phyloP scores from a whole-genome alignment of 2,888 invertebrate species.

The Drosophila hamatofila region DNA sequence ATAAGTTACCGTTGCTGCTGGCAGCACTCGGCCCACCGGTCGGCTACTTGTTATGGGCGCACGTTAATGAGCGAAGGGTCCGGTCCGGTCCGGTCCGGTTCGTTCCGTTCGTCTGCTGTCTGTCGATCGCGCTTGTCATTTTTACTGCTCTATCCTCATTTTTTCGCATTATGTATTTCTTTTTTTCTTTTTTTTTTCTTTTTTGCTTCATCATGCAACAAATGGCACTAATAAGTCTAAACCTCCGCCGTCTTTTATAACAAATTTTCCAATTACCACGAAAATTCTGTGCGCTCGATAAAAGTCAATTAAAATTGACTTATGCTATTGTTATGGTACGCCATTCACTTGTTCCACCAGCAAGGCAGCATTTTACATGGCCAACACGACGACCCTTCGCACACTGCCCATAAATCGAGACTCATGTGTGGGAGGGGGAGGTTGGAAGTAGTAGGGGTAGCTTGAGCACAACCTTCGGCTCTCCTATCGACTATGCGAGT shows the following conservation, averaged over 20 bases:
- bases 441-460: no score
- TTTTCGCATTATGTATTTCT: neutral
- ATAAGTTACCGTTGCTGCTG: constrained; percentile 48
- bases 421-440: neutral
- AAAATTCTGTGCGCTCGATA: constrained; percentile 67
- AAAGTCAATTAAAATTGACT: constrained; percentile 77
- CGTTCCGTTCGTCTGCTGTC: constrained; percentile 9
- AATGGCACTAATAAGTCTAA: constrained; percentile 71
- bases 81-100: neutral
- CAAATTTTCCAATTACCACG: constrained; percentile 73
- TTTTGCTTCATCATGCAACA: constrained; percentile 43
- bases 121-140: constrained; percentile 14
- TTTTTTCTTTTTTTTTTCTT: neutral
- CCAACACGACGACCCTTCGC: constrained; percentile 7
- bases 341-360: constrained; percentile 11
- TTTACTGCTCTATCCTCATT: constrained; percentile 1
- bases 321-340: constrained; percentile 68
- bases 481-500: neutral
- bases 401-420: constrained; percentile 1
- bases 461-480: neutral
- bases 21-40: constrained; percentile 31
- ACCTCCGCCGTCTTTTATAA: constrained; percentile 31
- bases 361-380: constrained; percentile 20
- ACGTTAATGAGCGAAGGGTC: constrained; percentile 61
- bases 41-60: constrained; percentile 34